Percentiles rank a stretch among this genome's conserved stretches.
These are phyloP conservation scores for Neosilurus mollespiculum DNA, from an alignment of 2,797 vertebrate genomes.

Conservation along the genomic window DNA sequence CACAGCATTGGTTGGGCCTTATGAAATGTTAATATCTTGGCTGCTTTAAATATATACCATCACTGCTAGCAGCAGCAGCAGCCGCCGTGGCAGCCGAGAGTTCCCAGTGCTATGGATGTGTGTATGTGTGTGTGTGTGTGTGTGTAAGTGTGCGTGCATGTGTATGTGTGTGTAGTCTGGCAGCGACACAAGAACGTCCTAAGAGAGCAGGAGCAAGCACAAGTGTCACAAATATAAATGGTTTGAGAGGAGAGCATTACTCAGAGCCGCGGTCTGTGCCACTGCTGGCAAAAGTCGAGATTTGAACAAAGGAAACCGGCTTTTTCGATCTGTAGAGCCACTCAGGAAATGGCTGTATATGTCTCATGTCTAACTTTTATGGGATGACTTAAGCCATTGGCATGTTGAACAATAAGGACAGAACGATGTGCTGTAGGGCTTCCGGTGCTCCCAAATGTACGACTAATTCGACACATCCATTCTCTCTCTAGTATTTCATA, in stretches of 20 bases:
- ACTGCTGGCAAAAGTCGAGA: slow-evolving; percentile 64
- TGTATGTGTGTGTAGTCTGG: slow-evolving; percentile 59
- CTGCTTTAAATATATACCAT: slow-evolving; percentile 83
- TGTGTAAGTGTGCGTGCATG: slow-evolving; percentile 11
- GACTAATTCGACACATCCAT: neutral
- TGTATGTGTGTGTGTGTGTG: slow-evolving; percentile 19
- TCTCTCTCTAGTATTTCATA: neutral
- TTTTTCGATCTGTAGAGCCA: slow-evolving; percentile 34
- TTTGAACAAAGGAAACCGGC: slow-evolving; percentile 67
- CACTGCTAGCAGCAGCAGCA: slow-evolving; percentile 45
- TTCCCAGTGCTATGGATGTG: slow-evolving; percentile 33
- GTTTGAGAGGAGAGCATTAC: slow-evolving; percentile 72
- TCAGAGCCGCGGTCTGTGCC: slow-evolving; percentile 67
- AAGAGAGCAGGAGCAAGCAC: slow-evolving; percentile 71
- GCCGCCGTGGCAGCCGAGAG: slow-evolving; percentile 2
- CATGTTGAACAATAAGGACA: neutral
- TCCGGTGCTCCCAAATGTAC: neutral
- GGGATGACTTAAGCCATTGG: neutral
- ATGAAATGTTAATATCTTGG: slow-evolving; percentile 81
- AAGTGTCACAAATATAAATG: slow-evolving; percentile 79
- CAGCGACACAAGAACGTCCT: slow-evolving; percentile 72
- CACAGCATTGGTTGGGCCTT: slow-evolving; percentile 76
- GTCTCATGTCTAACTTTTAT: slow-evolving; percentile 11
- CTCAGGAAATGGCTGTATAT: slow-evolving; percentile 19
- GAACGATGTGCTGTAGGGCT: neutral